These are phyloP conservation scores for Gryon sp. DNA, from an alignment of 1,140 invertebrate species.

Conservation along the genomic window DNA sequence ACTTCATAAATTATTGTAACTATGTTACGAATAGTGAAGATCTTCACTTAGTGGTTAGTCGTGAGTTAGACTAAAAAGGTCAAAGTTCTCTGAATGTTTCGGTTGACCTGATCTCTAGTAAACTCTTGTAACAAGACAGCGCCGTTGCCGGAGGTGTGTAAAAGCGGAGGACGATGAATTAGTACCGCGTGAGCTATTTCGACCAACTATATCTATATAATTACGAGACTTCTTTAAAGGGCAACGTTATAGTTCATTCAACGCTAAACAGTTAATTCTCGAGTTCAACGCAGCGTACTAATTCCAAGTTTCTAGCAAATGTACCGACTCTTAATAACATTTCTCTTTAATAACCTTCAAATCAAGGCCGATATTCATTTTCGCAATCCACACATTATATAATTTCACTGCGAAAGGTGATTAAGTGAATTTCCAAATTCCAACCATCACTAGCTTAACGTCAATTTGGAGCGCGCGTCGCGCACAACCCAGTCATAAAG, in stretches of 20 bases:
- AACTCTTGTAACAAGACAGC: slow-evolving; percentile 56
- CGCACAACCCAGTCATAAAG: slow-evolving; percentile 52
- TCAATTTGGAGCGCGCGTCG: slow-evolving; percentile 32
- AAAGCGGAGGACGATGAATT: slow-evolving; percentile 48
- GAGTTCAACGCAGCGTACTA: slow-evolving; percentile 22
- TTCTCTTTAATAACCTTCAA: slow-evolving; percentile 43
- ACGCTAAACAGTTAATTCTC: slow-evolving; percentile 39
- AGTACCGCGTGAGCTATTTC: slow-evolving; percentile 49
- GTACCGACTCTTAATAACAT: slow-evolving; percentile 37
- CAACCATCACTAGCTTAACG: slow-evolving; percentile 37
- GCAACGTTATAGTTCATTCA: slow-evolving; percentile 38
- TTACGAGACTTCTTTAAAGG: slow-evolving; percentile 53
- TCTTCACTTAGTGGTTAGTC: slow-evolving; percentile 25
- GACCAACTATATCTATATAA: slow-evolving; percentile 43
- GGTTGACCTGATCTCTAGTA: slow-evolving; percentile 53
- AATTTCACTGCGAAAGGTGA: slow-evolving; percentile 33
- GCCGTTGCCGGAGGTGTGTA: slow-evolving; percentile 44
- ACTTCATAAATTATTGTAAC: background rate
- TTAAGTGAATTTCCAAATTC: slow-evolving; percentile 48
- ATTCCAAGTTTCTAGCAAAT: slow-evolving; percentile 38
- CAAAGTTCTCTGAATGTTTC: slow-evolving; percentile 49
- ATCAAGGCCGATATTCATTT: slow-evolving; percentile 44
- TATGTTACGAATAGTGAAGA: slow-evolving; percentile 8
- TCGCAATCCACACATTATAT: slow-evolving; percentile 29
- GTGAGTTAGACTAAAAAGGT: slow-evolving; percentile 37